Evolutionary conservation across 2,888 invertebrate species (phyloP), one percentile per base, ranked within the genome.

Genomic region (Drosophila quinaria): DNA sequence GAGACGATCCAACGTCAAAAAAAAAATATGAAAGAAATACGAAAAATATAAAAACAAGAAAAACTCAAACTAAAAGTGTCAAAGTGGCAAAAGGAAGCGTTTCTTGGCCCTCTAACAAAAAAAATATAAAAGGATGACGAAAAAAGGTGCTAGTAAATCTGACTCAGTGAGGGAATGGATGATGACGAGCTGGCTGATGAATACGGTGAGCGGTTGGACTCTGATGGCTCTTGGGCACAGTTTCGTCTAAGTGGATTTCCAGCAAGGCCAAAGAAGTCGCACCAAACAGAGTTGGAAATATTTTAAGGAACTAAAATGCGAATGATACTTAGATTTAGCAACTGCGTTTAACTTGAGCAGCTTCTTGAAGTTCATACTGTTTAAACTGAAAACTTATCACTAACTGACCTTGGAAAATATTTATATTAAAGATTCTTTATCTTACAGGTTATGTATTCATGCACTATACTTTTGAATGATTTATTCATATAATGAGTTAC

Each of bases 51-150:
- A 67, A 67, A 72, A 56, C 59, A 49, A 65, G 60, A 37, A 51
- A 66, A 78, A 52, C 70, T 68, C 55, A 67, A 78, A 84, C 85
- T 87, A 79, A 89, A 85, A 89, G 84, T 87, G 87, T 87, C 87
- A 81, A 87, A 87, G 87, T 67, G 89, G 78, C 78, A 73, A 78
- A 80, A 72, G 75, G 65, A 78, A 84, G 69, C 63, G 72, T 47
- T 25, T 51, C 56, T 58, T 56, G 44, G 42, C 50, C 51, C 35
- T 10, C 41, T 55, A n/a, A 51, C n/a, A 49, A 46, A 51, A 63
- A 39, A 47, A 46, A 54, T 51, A 37, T 35, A 49, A 50, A 58
- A 13, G 51, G 52, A 52, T 13, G 29, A 22, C 17, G 49, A 50
- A 64, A 41, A 66, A 80, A 70, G 75, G 68, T 70, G 71, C 54